Conservation (phyloP, 2,797 vertebrate species). For the Spinibarbus caldwelli region DNA sequence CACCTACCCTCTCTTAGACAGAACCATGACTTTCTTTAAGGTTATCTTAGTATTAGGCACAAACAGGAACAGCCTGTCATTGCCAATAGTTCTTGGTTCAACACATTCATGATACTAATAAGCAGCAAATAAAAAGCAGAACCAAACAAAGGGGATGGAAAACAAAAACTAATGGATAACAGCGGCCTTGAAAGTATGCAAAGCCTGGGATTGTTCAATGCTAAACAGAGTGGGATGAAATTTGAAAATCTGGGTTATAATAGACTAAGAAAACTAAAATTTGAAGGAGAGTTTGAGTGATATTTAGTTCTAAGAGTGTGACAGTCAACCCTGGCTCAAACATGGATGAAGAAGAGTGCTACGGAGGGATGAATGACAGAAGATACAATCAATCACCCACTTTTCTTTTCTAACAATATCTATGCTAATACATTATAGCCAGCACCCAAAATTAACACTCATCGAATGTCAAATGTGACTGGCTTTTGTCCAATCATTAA, state of each 20-base stretch:
- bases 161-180: constrained; percentile 45
- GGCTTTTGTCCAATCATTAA: neutral
- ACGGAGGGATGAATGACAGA: constrained; percentile 41
- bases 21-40: constrained; percentile 27
- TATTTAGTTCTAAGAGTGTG: constrained; percentile 24
- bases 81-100: constrained; percentile 32
- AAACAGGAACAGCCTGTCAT: constrained; percentile 31
- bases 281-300: constrained; percentile 34
- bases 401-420: constrained; percentile 22
- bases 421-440: neutral
- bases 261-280: constrained; percentile 20
- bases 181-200: constrained; percentile 31
- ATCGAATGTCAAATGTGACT: neutral
- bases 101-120: constrained; percentile 44
- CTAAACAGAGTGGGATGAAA: constrained; percentile 42
- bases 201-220: constrained; percentile 15
- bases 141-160: constrained; percentile 37
- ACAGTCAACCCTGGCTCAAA: constrained; percentile 60
- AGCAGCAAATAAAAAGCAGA: constrained; percentile 45
- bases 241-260: constrained; percentile 32
- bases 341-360: constrained; percentile 55
- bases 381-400: constrained; percentile 48
- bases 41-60: constrained; percentile 29
- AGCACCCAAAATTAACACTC: neutral
- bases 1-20: constrained; percentile 36